These are phyloP conservation scores for Brachionus sp. DNA, from an alignment of 1,140 invertebrate species.

Conservation along the genomic window DNA sequence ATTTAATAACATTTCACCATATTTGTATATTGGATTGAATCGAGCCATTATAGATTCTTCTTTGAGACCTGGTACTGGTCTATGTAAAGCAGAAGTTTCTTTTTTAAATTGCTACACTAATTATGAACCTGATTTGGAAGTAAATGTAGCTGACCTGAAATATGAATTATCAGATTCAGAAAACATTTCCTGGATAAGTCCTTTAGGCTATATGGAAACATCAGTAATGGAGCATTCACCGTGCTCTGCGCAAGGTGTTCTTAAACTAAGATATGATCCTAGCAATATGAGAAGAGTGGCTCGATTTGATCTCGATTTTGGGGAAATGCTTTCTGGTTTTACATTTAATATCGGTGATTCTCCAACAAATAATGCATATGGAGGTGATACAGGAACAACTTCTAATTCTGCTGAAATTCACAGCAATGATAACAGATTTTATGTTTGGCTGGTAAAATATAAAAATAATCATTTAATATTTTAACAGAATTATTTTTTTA, in stretches of 20 bases:
- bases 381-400: conserved; percentile 35
- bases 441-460: conserved; percentile 39
- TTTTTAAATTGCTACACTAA: conserved; percentile 30
- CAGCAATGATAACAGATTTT: conserved; percentile 45
- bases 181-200: conserved; percentile 35
- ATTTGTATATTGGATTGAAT: conserved; percentile 38
- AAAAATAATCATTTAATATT: not conserved
- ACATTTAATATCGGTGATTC: conserved; percentile 46
- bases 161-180: not conserved
- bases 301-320: conserved; percentile 41
- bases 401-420: conserved; percentile 45
- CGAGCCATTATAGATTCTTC: not conserved
- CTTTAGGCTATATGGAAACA: conserved; percentile 28
- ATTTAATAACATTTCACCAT: conserved; percentile 5
- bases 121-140: not conserved
- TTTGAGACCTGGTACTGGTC: conserved; percentile 15
- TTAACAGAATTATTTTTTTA: no score
- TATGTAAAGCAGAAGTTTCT: conserved; percentile 21
- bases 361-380: conserved; percentile 45
- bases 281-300: not conserved
- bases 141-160: conserved; percentile 24
- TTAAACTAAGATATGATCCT: conserved; percentile 28
- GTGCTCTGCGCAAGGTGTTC: conserved; percentile 36
- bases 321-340: conserved; percentile 11
- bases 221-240: not conserved